Base-by-base conservation (phyloP, 2,888 invertebrate genomes). In the Ganaspis brasiliensis region DNA sequence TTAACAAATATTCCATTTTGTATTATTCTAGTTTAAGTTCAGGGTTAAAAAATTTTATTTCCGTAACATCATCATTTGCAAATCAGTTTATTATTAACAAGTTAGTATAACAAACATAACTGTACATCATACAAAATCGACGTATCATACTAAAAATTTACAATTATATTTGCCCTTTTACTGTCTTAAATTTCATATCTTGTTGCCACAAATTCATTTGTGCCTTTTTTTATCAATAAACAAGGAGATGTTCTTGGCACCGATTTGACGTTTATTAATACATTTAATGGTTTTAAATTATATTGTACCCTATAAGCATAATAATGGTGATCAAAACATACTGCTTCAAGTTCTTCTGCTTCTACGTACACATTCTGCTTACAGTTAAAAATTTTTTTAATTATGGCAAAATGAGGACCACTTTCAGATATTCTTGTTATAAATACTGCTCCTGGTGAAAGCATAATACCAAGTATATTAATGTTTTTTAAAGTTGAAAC, bases 241-340 rank as follows among this genome's bases (percentile, higher is more conserved):
- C 71, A 73, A n/a, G 59, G 63, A 6, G 70, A 40, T 57, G 37
- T 26, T 4, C 16, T 31, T 9, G 59, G 52, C 26, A 73, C 19
- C 16, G 26, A 26, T 2, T 76, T 40, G 12, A 73, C 14, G 21
- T 73, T 63, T 2, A 73, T 19, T 12, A 74, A 21, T 0, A 56
- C 4, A 19, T n/a, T 21, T 31, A 6, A 31, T 31, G 77, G 72
- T 52, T 56, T 8, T 12, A 26, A 0, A 12, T 26, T 56, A 24
- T 0, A n/a, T 14, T 45, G 10, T 19, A 74, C 67, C 37, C 35
- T 31, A 10, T 77, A 75, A 35, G 75, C 70, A 52, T 77, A 72
- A 1, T 72, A 72, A 73, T 79, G 31, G 3, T 57, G 24, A 57
- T 75, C 63, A 61, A 75, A 79, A 40, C 56, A 73, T 16, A 52